These are phyloP conservation scores for Natrix natrix DNA, from an alignment of 2,797 vertebrate genomes.

Conservation along the genomic window DNA sequence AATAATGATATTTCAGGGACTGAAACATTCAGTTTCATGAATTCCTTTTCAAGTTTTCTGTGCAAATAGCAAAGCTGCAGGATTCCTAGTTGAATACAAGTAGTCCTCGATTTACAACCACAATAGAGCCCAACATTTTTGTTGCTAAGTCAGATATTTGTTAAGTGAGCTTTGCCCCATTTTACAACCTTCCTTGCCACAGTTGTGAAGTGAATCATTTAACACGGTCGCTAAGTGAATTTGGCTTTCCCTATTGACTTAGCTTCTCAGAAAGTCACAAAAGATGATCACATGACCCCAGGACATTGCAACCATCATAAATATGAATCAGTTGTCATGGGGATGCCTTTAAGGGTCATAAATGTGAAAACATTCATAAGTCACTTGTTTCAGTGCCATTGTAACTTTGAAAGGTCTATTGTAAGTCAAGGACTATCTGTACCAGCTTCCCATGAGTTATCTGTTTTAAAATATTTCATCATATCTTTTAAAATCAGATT, in stretches of 20 bases:
- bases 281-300: neutral
- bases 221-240: neutral
- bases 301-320: neutral
- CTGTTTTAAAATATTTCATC: neutral
- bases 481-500: neutral
- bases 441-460: neutral
- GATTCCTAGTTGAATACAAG: neutral
- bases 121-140: neutral
- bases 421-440: neutral
- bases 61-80: neutral
- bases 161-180: neutral
- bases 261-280: neutral
- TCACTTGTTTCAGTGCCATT: neutral
- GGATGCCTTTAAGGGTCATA: neutral
- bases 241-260: neutral
- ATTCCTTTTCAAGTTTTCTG: neutral
- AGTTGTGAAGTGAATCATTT: neutral
- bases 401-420: neutral
- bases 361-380: neutral
- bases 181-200: neutral
- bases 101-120: neutral
- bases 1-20: neutral
- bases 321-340: neutral
- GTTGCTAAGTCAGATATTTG: neutral
- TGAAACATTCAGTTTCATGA: too few relatives aligned